Evolutionary conservation across 1,140 invertebrate genomes (phyloP).

Genomic region (Drosophila ogumai): DNA sequence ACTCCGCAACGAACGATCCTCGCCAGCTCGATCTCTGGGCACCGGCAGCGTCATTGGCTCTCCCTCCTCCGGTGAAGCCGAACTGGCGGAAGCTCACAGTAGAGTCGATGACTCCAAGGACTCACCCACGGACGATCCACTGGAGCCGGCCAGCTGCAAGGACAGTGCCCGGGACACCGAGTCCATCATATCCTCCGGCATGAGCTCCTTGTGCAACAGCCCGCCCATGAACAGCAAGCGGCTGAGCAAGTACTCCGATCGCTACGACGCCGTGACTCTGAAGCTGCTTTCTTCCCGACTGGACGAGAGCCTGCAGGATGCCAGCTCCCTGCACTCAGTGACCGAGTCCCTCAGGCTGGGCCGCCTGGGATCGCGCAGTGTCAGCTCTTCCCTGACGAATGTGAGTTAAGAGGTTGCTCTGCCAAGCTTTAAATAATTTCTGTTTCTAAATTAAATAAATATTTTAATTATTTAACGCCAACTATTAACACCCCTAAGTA

Average conservation of each 20-base stretch:
- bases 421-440: background rate
- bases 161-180: slow-evolving; percentile 76
- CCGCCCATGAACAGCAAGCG: slow-evolving; percentile 73
- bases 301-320: slow-evolving; percentile 74
- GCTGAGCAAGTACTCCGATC: slow-evolving; percentile 75
- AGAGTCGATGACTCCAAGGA: slow-evolving; percentile 19
- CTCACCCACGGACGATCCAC: slow-evolving; percentile 3
- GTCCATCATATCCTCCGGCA: slow-evolving; percentile 79
- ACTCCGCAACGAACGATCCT: slow-evolving; percentile 69
- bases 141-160: slow-evolving; percentile 61
- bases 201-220: slow-evolving; percentile 80
- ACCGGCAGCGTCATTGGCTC: slow-evolving; percentile 61
- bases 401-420: slow-evolving; percentile 59
- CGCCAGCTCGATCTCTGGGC: slow-evolving; percentile 43
- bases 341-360: slow-evolving; percentile 59
- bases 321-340: slow-evolving; percentile 62
- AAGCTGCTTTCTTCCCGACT: slow-evolving; percentile 69
- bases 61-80: slow-evolving; percentile 61
- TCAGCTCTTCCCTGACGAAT: slow-evolving; percentile 80
- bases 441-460: background rate
- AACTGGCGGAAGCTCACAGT: slow-evolving; percentile 32
- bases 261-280: slow-evolving; percentile 74
- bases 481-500: background rate
- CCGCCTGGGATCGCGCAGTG: slow-evolving; percentile 68
- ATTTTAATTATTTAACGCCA: background rate